These are phyloP conservation scores for Pagrus major DNA, from an alignment of 2,113 vertebrate genomes.

Conservation along the genomic window DNA sequence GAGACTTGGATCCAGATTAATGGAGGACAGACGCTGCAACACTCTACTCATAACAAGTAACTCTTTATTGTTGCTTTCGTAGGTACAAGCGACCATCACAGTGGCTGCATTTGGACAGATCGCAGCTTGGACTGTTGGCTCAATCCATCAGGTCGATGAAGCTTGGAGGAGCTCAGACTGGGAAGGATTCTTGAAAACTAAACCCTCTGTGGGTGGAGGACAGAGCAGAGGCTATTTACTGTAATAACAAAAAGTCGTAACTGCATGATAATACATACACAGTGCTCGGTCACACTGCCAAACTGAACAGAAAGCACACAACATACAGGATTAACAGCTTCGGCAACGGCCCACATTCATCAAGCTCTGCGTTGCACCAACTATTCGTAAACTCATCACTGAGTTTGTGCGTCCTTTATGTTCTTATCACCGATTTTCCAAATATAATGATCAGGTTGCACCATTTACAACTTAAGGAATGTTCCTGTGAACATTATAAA, in stretches of 20 bases:
- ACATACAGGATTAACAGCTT: slow-evolving; percentile 12
- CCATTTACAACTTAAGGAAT: background rate
- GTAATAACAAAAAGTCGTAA: slow-evolving; percentile 13
- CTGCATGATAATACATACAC: slow-evolving; percentile 45
- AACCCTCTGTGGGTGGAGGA: background rate
- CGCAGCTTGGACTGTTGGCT: slow-evolving; percentile 88
- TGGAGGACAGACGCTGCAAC: background rate
- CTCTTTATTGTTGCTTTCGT: slow-evolving; percentile 11
- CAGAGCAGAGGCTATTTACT: background rate
- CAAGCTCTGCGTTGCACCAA: slow-evolving; percentile 27
- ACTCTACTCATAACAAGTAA: slow-evolving; percentile 1
- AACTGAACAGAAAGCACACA: slow-evolving; percentile 45
- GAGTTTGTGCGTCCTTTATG: background rate
- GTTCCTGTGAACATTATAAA: background rate
- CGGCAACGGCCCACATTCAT: slow-evolving; percentile 8
- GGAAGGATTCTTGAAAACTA: slow-evolving; percentile 16
- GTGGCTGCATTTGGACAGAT: slow-evolving; percentile 92
- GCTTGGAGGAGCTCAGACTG: slow-evolving; percentile 74
- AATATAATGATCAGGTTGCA: background rate
- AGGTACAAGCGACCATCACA: slow-evolving; percentile 88
- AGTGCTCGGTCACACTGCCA: background rate
- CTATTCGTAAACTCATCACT: slow-evolving; percentile 8
- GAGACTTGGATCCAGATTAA: background rate
- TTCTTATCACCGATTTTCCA: background rate
- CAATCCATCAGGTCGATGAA: slow-evolving; percentile 87